Base-by-base conservation (phyloP, 2,113 vertebrate species). In the Pavo muticus region DNA sequence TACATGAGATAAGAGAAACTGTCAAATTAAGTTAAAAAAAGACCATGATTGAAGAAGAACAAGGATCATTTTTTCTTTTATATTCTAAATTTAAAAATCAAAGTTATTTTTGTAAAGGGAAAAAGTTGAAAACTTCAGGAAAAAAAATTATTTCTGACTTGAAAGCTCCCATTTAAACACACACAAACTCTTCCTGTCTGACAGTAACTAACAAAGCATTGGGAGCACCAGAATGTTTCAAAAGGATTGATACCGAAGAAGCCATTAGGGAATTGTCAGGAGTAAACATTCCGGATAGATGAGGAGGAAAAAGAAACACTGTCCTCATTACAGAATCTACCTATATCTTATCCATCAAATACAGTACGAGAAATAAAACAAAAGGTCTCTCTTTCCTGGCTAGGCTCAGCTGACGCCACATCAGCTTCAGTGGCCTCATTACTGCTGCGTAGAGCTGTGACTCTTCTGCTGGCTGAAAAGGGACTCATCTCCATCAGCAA, bases 371-470 rank as follows among this genome's bases (percentile, higher is more conserved):
- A 84, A 89, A 82, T 10, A 72, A 76, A 70, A 42, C 56, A 74
- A 60, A 67, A 50, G 14, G 47, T 19, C 42, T 71, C 24, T 24
- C n/a, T 27, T n/a, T 17, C 65, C n/a, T 68, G 47, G 7, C 2
- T 74, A 57, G 11, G 35, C 71, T 93, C 74, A 74, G 40, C 17
- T 79, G 50, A 30, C 0, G 0, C 37, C 83, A 60, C n/a, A 4
- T 12, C n/a, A 52, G 52, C 7, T 27, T 20, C 21, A 16, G n/a
- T 8, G 8, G 39, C n/a, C 40, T 25, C 25, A 32, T 3, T 18
- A 52, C 1, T 0, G 0, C 2, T 10, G 17, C 7, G 5, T 2
- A n/a, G 4, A 77, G 30, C 18, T 80, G 15, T 80, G 45, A 42
- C 17, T 52, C 45, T 63, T 61, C 40, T 50, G 44, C n/a, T 10